phyloP scores from a whole-genome alignment of 2,113 vertebrate species.

The Epinephelus lanceolatus region DNA sequence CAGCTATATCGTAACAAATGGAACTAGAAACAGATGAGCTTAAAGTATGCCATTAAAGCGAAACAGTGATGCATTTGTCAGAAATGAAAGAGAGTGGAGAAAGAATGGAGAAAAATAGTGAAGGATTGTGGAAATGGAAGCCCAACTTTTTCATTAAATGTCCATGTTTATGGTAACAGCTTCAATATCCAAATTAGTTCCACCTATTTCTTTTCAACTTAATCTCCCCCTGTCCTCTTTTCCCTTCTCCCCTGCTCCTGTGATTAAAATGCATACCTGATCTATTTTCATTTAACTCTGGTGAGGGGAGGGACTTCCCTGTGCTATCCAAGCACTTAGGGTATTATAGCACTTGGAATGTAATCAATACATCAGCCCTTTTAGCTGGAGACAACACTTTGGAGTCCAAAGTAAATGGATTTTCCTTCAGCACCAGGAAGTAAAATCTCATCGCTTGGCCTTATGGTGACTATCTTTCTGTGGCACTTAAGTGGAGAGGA shows the following conservation, averaged over 20 bases:
- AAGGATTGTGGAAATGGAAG: neutral
- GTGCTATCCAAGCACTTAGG: slow-evolving; percentile 52
- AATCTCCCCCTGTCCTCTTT: slow-evolving; percentile 7
- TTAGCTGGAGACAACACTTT: slow-evolving; percentile 51
- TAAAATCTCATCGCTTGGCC: slow-evolving; percentile 57
- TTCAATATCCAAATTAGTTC: slow-evolving; percentile 28
- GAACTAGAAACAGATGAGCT: slow-evolving; percentile 11
- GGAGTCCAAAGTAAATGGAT: slow-evolving; percentile 65
- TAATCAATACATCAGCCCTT: slow-evolving; percentile 66
- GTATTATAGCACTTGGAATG: slow-evolving; percentile 56
- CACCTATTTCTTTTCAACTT: slow-evolving; percentile 19
- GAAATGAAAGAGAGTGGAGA: neutral
- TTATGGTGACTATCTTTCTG: slow-evolving; percentile 39
- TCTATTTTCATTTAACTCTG: slow-evolving; percentile 57
- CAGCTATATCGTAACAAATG: neutral
- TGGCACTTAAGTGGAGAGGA: slow-evolving; percentile 48
- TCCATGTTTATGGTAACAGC: neutral
- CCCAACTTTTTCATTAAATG: neutral
- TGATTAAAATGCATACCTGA: slow-evolving; percentile 59
- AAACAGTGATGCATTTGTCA: neutral
- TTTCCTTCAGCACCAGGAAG: slow-evolving; percentile 48
- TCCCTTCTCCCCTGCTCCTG: neutral
- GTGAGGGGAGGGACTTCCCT: slow-evolving; percentile 7
- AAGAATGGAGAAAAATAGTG: neutral
- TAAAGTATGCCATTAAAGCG: neutral